Evolutionary conservation across 1,140 invertebrate species (phyloP), one percentile per base, ranked within the genome.

Genomic region (Trissolcus basalis): DNA sequence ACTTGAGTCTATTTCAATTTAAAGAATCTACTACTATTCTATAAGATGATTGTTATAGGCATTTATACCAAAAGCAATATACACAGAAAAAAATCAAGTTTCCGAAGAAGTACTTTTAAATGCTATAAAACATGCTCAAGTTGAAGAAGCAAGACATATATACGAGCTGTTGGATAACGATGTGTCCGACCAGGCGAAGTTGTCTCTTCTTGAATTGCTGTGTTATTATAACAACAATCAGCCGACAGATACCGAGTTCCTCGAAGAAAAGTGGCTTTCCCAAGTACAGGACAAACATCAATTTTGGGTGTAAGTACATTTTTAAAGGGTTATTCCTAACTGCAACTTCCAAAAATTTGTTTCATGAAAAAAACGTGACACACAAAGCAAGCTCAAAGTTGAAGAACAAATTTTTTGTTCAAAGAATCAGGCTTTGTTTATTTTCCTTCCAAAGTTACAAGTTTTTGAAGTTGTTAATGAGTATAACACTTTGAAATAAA

Each of bases 191-290:
- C 90, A 92, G 48, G 85, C 91, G 0, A 92, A 92, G 82, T 91
- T 95, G 74, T 85, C 90, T 11, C 86, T 97, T n/a, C 86, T 97
- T 9, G 94, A 97, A 86, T 82, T 97, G 11, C 81, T 96, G 2
- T 96, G 95, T 82, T 97, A 92, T 84, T 94, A 92, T 77, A 97
- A 97, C 87, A 90, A 91, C 72, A 87, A 91, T 50, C 92, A 95
- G 64, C 87, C 90, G 0, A 58, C 91, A 14, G 86, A 90, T 10
- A 89, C 91, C 41, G 92, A 95, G 48, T 93, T 92, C 81, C 82
- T 93, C n/a, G 94, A 96, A 83, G 93, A 96, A 85, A 90, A 91
- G 53, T 96, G 93, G 94, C 96, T 94, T 81, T 80, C 80, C 68
- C 90, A 53, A 84, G 0, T 0, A 5, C 12, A 15, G 3, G 0